phyloP scores from a whole-genome alignment of 2,888 invertebrate genomes.

The Platypus cylindrus region DNA sequence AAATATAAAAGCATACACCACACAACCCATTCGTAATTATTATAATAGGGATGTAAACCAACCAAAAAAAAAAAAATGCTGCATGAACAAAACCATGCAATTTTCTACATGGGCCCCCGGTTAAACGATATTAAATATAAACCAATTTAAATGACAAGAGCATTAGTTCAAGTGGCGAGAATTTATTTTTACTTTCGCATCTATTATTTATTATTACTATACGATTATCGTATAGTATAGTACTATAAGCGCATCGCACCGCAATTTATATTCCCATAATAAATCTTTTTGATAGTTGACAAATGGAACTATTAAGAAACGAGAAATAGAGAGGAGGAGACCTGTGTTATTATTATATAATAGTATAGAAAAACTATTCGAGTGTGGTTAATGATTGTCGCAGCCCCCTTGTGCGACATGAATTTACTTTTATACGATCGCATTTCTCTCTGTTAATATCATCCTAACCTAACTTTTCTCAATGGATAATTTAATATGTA shows the following conservation, averaged over 20 bases:
- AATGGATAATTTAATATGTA: too few species aligned
- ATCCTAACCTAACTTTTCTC: too few species aligned
- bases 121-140: constrained; percentile 12
- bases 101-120: constrained; percentile 2
- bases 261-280: constrained; percentile 12
- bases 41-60: too few species aligned
- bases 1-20: too few species aligned
- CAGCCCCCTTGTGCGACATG: constrained; percentile 12
- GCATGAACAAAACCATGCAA: constrained; percentile 9
- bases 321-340: constrained; percentile 6
- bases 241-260: constrained; percentile 5
- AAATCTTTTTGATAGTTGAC: constrained; percentile 15
- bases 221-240: too few species aligned
- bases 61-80: too few species aligned
- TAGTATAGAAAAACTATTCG: constrained; percentile 13
- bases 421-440: too few species aligned
- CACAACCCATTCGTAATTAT: too few species aligned
- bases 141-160: constrained; percentile 13
- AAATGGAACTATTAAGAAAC: constrained; percentile 13
- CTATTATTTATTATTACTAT: too few species aligned
- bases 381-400: constrained; percentile 16
- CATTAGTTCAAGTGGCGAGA: constrained; percentile 15
- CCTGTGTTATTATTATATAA: too few species aligned
- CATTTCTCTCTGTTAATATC: too few species aligned
- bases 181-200: constrained; percentile 8